phyloP scores from a whole-genome alignment of 1,140 invertebrate species.

The Drosophila ercepeae region DNA sequence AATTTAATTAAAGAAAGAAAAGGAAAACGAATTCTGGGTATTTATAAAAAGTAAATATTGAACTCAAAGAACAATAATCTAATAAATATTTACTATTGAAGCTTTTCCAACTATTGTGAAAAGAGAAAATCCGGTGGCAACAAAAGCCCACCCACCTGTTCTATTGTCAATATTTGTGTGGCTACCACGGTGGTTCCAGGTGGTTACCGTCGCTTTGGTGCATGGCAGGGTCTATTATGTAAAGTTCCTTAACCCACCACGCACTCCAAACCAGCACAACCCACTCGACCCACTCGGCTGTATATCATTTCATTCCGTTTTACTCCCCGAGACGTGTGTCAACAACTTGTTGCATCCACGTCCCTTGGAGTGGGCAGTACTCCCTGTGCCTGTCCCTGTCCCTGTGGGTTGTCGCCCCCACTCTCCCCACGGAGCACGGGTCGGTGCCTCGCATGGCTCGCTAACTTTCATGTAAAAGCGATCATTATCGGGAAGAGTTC shows the following conservation, averaged over 20 bases:
- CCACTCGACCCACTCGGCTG: neutral
- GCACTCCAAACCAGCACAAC: neutral
- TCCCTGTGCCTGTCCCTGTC: neutral
- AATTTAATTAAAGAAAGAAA: conserved; percentile 8
- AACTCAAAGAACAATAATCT: neutral
- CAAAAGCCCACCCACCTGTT: neutral
- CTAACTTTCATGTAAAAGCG: conserved; percentile 43
- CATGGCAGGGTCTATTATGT: conserved; percentile 30
- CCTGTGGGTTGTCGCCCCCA: neutral
- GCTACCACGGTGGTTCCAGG: conserved; percentile 26
- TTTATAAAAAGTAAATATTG: neutral
- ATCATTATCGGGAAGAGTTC: conserved; percentile 45
- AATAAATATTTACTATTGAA: neutral
- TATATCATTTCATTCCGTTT: conserved; percentile 30
- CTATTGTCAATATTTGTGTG: conserved; percentile 43
- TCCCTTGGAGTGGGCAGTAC: conserved; percentile 8
- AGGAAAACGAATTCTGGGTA: neutral
- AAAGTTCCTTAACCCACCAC: conserved; percentile 43
- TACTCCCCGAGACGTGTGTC: conserved; percentile 20
- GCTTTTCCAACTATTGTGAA: neutral
- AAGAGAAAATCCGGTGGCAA: neutral
- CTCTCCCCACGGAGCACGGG: conserved; percentile 4
- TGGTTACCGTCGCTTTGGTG: conserved; percentile 11
- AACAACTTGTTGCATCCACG: conserved; percentile 48
- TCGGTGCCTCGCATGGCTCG: conserved; percentile 42